phyloP scores from a whole-genome alignment of 1,140 invertebrate species.

The Eupristina koningsbergeri region DNA sequence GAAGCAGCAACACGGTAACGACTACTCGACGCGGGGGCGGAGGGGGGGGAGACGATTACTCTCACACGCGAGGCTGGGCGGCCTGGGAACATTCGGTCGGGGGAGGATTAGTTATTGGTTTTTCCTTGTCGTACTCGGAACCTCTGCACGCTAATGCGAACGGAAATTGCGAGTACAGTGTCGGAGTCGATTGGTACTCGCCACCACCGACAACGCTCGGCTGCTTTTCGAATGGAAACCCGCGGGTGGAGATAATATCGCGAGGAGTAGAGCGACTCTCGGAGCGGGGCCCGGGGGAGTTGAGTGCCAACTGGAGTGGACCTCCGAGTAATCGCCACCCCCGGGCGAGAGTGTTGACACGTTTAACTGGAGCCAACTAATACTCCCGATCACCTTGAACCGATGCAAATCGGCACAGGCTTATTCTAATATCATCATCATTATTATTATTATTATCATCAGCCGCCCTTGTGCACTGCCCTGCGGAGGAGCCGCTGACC shows the following conservation, averaged over 20 bases:
- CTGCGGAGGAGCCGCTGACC: background rate
- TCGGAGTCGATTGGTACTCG: background rate
- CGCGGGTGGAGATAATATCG: background rate
- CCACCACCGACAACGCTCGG: background rate
- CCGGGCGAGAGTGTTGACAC: slow-evolving; percentile 16
- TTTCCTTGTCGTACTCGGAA: background rate
- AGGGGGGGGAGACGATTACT: background rate
- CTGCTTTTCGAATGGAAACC: background rate
- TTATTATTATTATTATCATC: background rate
- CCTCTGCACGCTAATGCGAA: background rate
- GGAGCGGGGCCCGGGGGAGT: background rate
- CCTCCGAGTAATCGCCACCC: slow-evolving; percentile 1
- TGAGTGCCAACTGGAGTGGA: background rate
- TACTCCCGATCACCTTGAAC: slow-evolving; percentile 25
- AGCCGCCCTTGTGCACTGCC: background rate
- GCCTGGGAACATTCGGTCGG: background rate
- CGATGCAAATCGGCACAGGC: background rate
- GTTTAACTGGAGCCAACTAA: slow-evolving; percentile 15
- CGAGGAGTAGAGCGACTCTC: too few species aligned
- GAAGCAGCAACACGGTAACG: background rate
- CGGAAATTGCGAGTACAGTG: background rate
- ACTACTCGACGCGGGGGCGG: background rate
- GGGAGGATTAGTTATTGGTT: background rate
- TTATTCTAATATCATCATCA: background rate
- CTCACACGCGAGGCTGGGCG: background rate